These are phyloP conservation scores for Mnemiopsis leidyi DNA, from an alignment of 37 sponge, comb jelly and placozoan genomes.

Conservation along the genomic window DNA sequence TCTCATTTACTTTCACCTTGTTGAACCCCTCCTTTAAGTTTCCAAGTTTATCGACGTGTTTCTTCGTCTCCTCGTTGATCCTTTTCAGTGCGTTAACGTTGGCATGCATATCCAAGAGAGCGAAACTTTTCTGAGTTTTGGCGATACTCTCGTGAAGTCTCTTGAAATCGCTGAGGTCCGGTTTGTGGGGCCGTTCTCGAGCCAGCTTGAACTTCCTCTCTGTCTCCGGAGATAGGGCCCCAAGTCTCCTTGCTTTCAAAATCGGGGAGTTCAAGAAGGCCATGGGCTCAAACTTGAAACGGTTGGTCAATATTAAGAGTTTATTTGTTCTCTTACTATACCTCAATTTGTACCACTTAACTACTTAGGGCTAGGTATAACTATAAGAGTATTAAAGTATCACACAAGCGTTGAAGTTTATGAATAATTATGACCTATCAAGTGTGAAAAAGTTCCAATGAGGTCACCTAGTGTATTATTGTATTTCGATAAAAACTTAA, in stretches of 20 bases:
- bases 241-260: background rate
- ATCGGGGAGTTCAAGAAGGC: constrained; percentile 3
- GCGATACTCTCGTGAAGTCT: background rate
- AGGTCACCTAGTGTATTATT: too few relatives aligned
- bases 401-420: too few relatives aligned
- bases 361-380: too few relatives aligned
- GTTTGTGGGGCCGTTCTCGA: background rate
- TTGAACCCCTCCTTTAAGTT: background rate
- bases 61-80: background rate
- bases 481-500: too few relatives aligned
- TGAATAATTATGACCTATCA: too few relatives aligned
- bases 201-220: constrained; percentile 9
- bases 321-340: too few relatives aligned
- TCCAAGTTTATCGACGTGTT: background rate
- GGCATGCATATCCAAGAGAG: background rate
- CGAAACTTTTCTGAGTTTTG: background rate
- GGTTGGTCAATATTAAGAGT: too few relatives aligned
- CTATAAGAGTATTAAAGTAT: too few relatives aligned
- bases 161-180: background rate
- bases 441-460: too few relatives aligned
- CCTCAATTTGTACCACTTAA: too few relatives aligned
- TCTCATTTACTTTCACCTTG: background rate
- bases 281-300: background rate
- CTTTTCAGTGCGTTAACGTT: background rate
- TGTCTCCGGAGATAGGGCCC: background rate